Evolutionary conservation across 1,140 invertebrate genomes (phyloP), one percentile per base, ranked within the genome.

Genomic region (Pectinophora gossypiella): DNA sequence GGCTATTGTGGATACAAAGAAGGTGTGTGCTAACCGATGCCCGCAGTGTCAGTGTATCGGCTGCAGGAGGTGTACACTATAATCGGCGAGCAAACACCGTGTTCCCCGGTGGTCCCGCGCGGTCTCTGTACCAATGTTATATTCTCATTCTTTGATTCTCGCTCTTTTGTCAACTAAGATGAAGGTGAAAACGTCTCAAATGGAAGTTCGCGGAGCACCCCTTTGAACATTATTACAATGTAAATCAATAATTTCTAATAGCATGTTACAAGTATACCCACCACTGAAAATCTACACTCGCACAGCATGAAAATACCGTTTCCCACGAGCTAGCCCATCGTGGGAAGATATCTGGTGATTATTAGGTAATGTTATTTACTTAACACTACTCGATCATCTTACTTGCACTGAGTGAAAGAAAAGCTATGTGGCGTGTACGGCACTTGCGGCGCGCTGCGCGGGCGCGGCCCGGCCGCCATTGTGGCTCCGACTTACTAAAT

Each of bases 401-500:
- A 38, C 55, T 58, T 51, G 44, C 58, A 53, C 54, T 51, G 47
- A 53, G 51, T 51, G 50, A 64, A 70, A 68, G 65, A 74, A 68
- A 64, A 58, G 54, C 44, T 16, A 68, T 59, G 53, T 62, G 61
- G 67, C 53, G 60, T 54, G 61, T 56, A 63, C 57, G 59, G 54
- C 43, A 21, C 21, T 18, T 18, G 47, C 54, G 35, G 21, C 47
- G 59, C 13, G 59, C 19, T 63, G 68, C 61, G 68, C 72, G 60
- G 63, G 69, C 76, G 63, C 62, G 66, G 68, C 54, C 54, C 64
- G 48, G 60, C 58, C 66, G 64, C 70, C 66, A 77, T 82, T 85
- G 75, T 80, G 62, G 57, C 68, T 82, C 63, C 79, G 60, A 74
- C 78, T 79, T 81, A 86, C 83, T 80, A 85, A 85, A 83, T 86